A percentile compares a stretch with the other conserved stretches of the same genome.
phyloP scores from a whole-genome alignment of 2,797 vertebrate species.

The Melanotaenia boesemani region DNA sequence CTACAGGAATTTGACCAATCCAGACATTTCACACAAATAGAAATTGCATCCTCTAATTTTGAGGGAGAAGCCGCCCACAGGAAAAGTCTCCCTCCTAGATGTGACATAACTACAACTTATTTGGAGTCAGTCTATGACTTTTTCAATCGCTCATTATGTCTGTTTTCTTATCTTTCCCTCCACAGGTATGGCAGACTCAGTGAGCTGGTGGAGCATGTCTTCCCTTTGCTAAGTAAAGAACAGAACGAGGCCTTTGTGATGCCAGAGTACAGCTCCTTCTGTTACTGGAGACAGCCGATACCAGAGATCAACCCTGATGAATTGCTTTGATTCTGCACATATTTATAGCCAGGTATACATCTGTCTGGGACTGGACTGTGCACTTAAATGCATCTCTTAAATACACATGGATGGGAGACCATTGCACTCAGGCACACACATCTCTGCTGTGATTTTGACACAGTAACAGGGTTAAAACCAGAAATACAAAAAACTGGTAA shows the following conservation, averaged over 20 bases:
- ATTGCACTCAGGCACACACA: constrained; percentile 18
- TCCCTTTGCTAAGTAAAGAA: constrained; percentile 95
- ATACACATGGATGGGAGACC: constrained; percentile 36
- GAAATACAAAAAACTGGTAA: constrained; percentile 13
- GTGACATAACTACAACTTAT: not conserved
- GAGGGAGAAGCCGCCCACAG: not conserved
- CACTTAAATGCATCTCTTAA: constrained; percentile 51
- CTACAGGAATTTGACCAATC: not conserved
- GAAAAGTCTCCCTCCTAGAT: not conserved
- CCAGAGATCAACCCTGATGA: constrained; percentile 90
- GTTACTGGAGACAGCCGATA: constrained; percentile 95
- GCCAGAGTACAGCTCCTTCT: constrained; percentile 98
- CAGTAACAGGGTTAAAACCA: constrained; percentile 28
- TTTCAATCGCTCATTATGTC: not conserved
- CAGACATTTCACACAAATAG: not conserved
- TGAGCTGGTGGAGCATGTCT: constrained; percentile 97
- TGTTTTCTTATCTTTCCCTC: not conserved
- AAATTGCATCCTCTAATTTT: not conserved
- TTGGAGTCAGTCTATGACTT: not conserved
- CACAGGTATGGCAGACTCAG: constrained; percentile 93
- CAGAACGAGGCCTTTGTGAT: constrained; percentile 93
- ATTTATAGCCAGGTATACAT: constrained; percentile 35
- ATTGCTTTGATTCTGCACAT: constrained; percentile 81
- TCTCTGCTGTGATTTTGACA: constrained; percentile 14
- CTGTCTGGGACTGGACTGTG: constrained; percentile 27